phyloP scores from a whole-genome alignment of 1,140 invertebrate species.

The Diprion similis region DNA sequence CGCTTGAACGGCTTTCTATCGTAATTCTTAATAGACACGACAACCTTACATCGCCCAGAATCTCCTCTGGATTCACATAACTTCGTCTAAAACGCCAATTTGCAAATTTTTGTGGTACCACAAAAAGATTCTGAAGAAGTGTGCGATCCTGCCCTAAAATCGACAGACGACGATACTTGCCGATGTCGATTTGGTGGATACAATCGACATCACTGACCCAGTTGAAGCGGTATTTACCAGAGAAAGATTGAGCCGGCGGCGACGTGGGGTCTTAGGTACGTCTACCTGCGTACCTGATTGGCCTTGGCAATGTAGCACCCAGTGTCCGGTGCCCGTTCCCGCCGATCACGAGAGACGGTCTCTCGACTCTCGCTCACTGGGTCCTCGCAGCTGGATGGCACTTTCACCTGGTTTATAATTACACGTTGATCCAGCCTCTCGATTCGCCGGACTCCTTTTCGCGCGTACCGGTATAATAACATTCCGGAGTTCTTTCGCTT shows the following conservation, averaged over 20 bases:
- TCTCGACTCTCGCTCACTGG: not conserved
- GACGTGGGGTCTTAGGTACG: not conserved
- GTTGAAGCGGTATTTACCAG: not conserved
- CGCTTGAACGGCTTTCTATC: not conserved
- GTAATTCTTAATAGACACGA: not conserved
- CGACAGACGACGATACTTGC: too few species aligned
- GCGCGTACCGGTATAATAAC: not conserved
- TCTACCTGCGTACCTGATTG: not conserved
- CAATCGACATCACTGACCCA: not conserved
- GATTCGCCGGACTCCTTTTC: not conserved
- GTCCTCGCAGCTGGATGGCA: not conserved
- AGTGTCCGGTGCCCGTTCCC: not conserved
- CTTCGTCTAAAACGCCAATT: too few species aligned
- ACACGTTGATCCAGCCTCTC: not conserved
- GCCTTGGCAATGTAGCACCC: not conserved
- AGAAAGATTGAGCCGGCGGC: not conserved
- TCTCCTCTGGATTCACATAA: too few species aligned
- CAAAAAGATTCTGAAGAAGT: too few species aligned
- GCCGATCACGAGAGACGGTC: not conserved
- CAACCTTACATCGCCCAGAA: not conserved
- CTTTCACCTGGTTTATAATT: constrained; percentile 6
- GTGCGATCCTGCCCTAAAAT: too few species aligned
- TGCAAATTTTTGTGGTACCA: too few species aligned
- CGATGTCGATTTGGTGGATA: not conserved
- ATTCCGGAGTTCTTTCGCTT: too few species aligned